Evolutionary conservation across 2,888 invertebrate genomes (phyloP), one percentile per base, ranked within the genome.

Genomic region (Hypena proboscidalis): DNA sequence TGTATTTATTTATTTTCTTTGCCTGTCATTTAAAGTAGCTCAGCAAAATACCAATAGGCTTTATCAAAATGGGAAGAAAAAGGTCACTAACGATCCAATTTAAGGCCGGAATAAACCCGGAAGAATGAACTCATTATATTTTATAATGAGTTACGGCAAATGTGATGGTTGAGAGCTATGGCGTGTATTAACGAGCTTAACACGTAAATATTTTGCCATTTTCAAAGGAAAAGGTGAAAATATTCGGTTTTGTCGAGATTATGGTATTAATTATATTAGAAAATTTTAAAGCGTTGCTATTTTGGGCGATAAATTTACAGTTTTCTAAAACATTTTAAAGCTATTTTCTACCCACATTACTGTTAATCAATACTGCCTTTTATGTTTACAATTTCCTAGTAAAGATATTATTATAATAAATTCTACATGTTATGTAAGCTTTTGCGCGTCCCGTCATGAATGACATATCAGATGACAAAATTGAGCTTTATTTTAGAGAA

Each of bases 141-240:
- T 51, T 55, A 60, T 63, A 63, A 63, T 63, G 48, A 60, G 56
- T 26, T 34, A 23, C 33, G 43, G 20, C 21, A 38, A 49, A 35
- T 44, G 27, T 25, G 26, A 22, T 25, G 21, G 30, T 32, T 39
- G 22, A 34, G 14, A 15, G 36, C 31, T 22, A 43, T 39, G 23
- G 41, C 45, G 32, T 48, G 51, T 53, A 43, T 47, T 34, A 44
- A 35, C 21, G 25, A 44, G 17, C 36, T 40, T 34, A 36, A 29
- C 31, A 27, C 9, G 35, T 29, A 27, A 14, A 25, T 39, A 39
- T 29, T 7, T 2, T 23, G 14, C 19, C 11, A 41, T 7, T 13
- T 20, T 10, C 11, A 26, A 11, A 20, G 4, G 19, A 26, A 17
- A 7, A 3, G 5, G 4, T 3, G 0, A 31, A 25, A 26, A n/a